A percentile compares a stretch with the other conserved stretches of the same genome.
Evolutionary conservation across 2,797 vertebrate species (phyloP).

Genomic region (Adrianichthys oophorus): DNA sequence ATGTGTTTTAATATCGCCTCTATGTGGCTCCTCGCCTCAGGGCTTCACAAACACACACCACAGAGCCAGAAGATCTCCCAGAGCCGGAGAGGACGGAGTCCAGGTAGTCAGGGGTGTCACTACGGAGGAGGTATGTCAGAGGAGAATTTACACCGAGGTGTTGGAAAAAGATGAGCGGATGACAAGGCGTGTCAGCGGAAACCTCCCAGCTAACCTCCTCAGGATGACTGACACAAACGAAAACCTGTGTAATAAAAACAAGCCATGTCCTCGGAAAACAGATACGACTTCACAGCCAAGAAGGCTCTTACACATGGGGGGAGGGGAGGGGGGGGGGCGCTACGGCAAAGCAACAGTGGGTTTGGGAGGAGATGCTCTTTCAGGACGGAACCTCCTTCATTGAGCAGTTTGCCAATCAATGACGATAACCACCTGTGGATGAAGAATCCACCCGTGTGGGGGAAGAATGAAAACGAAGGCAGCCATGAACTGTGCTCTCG

Average conservation of each 20-base stretch:
- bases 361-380: constrained; percentile 33
- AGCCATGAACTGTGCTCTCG: neutral
- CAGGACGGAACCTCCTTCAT: constrained; percentile 27
- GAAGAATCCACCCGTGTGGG: constrained; percentile 1
- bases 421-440: neutral
- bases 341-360: constrained; percentile 34
- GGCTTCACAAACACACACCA: constrained; percentile 49
- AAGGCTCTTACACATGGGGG: constrained; percentile 35
- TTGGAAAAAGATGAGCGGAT: constrained; percentile 8
- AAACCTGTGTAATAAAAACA: constrained; percentile 71
- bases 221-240: constrained; percentile 71
- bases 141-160: constrained; percentile 2
- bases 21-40: constrained; percentile 57
- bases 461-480: neutral
- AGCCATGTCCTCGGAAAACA: constrained; percentile 56
- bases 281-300: constrained; percentile 59
- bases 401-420: constrained; percentile 11
- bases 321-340: too few species aligned
- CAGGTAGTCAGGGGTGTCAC: constrained; percentile 6
- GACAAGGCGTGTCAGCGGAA: constrained; percentile 4
- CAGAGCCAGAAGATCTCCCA: constrained; percentile 40
- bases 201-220: constrained; percentile 49
- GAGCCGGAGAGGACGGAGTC: constrained; percentile 11
- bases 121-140: neutral
- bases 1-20: constrained; percentile 74